Conservation (phyloP, 2,113 vertebrate species). For the Hypanus sabinus region DNA sequence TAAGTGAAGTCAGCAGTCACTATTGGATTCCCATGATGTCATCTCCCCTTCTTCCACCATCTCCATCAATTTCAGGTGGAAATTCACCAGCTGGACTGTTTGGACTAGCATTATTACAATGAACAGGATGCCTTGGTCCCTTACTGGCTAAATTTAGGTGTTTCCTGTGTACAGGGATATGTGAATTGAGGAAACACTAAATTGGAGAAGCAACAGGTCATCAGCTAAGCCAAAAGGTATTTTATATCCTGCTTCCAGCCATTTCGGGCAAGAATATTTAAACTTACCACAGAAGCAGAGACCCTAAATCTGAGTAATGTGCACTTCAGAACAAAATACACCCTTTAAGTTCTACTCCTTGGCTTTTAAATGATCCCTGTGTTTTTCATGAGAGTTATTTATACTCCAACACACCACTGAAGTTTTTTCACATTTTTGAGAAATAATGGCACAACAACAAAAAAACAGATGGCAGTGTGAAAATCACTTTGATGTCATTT, state of each 20-base stretch:
- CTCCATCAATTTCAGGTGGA: background rate
- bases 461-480: constrained; percentile 16
- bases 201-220: background rate
- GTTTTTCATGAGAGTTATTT: constrained; percentile 29
- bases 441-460: background rate
- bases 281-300: background rate
- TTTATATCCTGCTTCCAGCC: background rate
- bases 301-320: background rate
- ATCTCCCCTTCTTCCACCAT: too few relatives aligned
- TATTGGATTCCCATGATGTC: too few relatives aligned
- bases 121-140: background rate
- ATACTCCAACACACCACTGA: background rate
- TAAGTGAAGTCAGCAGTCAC: background rate
- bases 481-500: background rate
- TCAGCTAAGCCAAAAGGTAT: too few relatives aligned
- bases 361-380: background rate
- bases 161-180: background rate
- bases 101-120: background rate
- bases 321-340: background rate
- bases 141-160: background rate
- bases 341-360: background rate
- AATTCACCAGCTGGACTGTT: background rate
- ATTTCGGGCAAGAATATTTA: background rate
- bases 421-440: background rate
- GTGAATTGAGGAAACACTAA: background rate